Percentiles rank a stretch among this genome's conserved stretches.
Conservation (phyloP, 1,140 invertebrate genomes). For the Cryptotermes secundus region DNA sequence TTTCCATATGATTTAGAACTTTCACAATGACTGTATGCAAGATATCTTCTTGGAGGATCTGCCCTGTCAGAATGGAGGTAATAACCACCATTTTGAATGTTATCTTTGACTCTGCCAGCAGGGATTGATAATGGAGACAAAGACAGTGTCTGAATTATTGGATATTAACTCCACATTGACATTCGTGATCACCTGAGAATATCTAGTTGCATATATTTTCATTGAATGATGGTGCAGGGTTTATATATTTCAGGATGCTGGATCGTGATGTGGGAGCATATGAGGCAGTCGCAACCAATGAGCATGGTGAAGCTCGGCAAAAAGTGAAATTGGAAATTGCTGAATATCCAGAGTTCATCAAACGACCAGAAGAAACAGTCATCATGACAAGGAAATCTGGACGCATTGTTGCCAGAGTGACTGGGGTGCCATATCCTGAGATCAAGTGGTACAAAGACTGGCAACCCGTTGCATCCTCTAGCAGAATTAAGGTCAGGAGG, state of each 20-base stretch:
- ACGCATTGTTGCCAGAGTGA: slow-evolving; percentile 79
- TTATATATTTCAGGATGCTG: slow-evolving; percentile 63
- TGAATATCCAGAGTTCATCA: slow-evolving; percentile 87
- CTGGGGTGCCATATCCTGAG: slow-evolving; percentile 88
- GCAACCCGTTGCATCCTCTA: slow-evolving; percentile 79
- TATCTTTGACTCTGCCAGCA: too few relatives aligned
- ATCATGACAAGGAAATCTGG: slow-evolving; percentile 72
- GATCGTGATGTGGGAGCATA: slow-evolving; percentile 91
- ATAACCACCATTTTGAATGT: too few relatives aligned
- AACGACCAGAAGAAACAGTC: slow-evolving; percentile 78
- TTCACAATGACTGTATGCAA: too few relatives aligned
- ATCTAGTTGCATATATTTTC: too few relatives aligned
- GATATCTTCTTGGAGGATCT: too few relatives aligned
- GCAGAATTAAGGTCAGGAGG: slow-evolving; percentile 69
- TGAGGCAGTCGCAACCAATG: slow-evolving; percentile 89
- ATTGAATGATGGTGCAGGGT: slow-evolving; percentile 21
- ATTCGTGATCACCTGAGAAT: too few relatives aligned
- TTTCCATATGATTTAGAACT: too few relatives aligned
- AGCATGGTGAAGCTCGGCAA: slow-evolving; percentile 86
- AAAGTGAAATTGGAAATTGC: slow-evolving; percentile 82
- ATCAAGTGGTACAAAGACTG: slow-evolving; percentile 98
- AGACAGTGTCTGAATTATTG: too few relatives aligned
- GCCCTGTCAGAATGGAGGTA: too few relatives aligned
- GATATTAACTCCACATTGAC: too few relatives aligned
- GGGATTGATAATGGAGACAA: too few relatives aligned